Evolutionary conservation across 2,797 vertebrate species (phyloP).

Genomic region (Falco concolor): DNA sequence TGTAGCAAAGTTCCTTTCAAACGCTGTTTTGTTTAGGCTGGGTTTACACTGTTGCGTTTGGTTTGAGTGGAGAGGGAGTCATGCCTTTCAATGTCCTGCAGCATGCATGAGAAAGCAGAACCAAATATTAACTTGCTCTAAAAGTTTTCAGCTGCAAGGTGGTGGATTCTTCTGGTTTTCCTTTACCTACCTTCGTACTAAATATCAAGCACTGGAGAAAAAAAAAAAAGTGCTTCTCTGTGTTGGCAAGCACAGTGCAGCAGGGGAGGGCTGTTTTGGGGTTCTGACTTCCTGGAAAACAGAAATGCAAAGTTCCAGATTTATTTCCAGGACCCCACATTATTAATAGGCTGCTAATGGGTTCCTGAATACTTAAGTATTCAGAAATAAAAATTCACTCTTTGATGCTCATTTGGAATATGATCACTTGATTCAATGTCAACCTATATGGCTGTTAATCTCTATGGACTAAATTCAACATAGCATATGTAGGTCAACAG

Average conservation of each 20-base stretch:
- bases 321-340: background rate
- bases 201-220: background rate
- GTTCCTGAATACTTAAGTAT: background rate
- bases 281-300: background rate
- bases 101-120: background rate
- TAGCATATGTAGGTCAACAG: conserved; percentile 16
- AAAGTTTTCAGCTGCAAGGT: background rate
- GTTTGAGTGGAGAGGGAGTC: background rate
- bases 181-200: background rate
- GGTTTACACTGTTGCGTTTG: background rate
- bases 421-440: background rate
- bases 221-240: rapidly evolving
- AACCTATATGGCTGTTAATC: background rate
- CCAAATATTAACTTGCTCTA: background rate
- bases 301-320: background rate
- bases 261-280: background rate
- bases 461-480: background rate
- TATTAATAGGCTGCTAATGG: background rate
- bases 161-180: background rate
- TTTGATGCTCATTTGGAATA: background rate
- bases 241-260: background rate
- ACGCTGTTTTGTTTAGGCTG: background rate
- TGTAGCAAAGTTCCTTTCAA: background rate
- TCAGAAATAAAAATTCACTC: background rate
- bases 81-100: background rate